These are phyloP conservation scores for Simalia tracyae DNA, from an alignment of 2,797 vertebrate species.

Conservation along the genomic window DNA sequence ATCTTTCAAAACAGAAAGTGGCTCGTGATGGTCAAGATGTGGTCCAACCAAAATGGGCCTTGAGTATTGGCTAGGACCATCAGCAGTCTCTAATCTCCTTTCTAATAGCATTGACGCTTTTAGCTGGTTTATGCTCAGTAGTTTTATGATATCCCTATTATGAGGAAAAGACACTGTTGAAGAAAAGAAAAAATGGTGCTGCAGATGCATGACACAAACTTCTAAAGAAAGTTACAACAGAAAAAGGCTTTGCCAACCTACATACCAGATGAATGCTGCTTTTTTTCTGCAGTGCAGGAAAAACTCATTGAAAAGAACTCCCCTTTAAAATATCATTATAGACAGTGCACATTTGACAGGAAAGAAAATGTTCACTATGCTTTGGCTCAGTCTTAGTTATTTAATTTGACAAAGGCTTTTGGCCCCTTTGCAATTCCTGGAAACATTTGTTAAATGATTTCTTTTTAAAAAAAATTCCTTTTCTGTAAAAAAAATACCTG, in stretches of 20 bases:
- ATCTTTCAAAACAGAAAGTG: background rate
- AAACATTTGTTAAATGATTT: slow-evolving; percentile 18
- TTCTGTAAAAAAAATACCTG: background rate
- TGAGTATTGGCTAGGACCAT: background rate
- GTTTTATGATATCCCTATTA: background rate
- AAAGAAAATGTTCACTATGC: background rate
- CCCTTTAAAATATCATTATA: background rate
- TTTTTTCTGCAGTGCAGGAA: background rate
- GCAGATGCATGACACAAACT: background rate
- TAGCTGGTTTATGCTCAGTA: background rate
- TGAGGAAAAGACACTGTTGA: background rate
- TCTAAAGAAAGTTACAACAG: background rate
- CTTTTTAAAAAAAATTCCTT: background rate
- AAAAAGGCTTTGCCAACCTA: background rate
- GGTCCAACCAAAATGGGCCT: background rate
- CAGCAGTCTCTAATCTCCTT: background rate
- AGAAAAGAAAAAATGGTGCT: background rate
- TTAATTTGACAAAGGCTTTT: slow-evolving; percentile 4
- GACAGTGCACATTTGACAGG: background rate
- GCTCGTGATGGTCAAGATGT: background rate
- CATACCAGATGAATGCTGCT: background rate
- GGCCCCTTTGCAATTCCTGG: background rate
- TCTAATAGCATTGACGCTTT: background rate
- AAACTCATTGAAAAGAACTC: background rate
- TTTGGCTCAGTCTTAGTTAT: background rate